Evolutionary conservation across 2,797 vertebrate genomes (phyloP), one percentile per base, ranked within the genome.

Genomic region (Pseudochromis fuscus): DNA sequence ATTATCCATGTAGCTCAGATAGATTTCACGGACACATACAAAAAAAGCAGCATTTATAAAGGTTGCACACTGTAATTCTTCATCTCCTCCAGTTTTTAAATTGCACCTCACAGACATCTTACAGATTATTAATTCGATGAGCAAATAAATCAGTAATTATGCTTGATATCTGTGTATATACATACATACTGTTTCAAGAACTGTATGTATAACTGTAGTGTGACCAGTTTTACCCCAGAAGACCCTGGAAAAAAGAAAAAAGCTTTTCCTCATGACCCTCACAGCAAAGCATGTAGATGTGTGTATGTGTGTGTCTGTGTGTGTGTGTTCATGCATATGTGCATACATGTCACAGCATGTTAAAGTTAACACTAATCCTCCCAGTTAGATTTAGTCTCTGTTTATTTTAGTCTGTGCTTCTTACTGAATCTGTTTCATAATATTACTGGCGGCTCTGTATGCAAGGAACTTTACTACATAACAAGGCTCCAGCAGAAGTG

Each of bases 141-240:
- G 40, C 19, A 42, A n/a, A 42, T n/a, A 42, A 42, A 42, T 42
- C 40, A 42, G 40, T 42, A n/a, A n/a, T 42, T 42, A 18, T 42
- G n/a, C n/a, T n/a, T n/a, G n/a, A 42, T 10, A n/a, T 42, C 18
- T n/a, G 10, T 7, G 10, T n/a, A 42, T 42, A 6, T 44, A 44
- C 8, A 44, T 44, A 19, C 7, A 42, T 19, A 44, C 40, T 63
- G 35, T 19, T 55, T 51, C 4, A 50, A 25, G 4, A 45, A 31
- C 35, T 40, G 40, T 21, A 30, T 69, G 25, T 42, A 42, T 42
- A n/a, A 19, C 40, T 19, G n/a, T 49, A 24, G 51, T 57, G 38
- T 69, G 68, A 57, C 48, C 58, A 16, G n/a, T 25, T 71, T 35
- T 49, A 45, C 28, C 13, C 30, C 28, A 61, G 15, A 49, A 55